phyloP scores from a whole-genome alignment of 2,888 invertebrate genomes.

The Drosophila phalerata region DNA sequence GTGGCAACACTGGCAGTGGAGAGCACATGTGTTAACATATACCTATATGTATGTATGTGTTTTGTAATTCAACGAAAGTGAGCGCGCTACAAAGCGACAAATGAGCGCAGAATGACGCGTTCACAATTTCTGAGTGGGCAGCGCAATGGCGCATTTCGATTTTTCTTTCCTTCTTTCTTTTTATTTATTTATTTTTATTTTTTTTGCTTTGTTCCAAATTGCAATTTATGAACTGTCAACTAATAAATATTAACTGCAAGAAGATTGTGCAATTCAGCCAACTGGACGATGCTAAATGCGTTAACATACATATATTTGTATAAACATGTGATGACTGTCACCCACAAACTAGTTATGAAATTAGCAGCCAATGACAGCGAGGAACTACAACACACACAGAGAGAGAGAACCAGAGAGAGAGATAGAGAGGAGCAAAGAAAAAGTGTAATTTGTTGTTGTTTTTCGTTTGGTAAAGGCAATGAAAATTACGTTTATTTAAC shows the following conservation, averaged over 20 bases:
- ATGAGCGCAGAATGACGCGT: conserved; percentile 42
- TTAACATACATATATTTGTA: not conserved
- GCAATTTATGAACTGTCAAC: conserved; percentile 23
- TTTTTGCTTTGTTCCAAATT: conserved; percentile 40
- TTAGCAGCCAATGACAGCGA: conserved; percentile 26
- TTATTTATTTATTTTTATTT: too few relatives aligned
- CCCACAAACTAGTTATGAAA: conserved; percentile 54
- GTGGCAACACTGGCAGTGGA: conserved; percentile 51
- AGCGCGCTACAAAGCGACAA: conserved; percentile 57
- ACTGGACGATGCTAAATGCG: not conserved
- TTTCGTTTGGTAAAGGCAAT: conserved; percentile 54
- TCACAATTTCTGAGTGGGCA: conserved; percentile 29
- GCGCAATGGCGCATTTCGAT: conserved; percentile 44
- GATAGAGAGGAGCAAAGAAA: conserved; percentile 43
- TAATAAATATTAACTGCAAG: conserved; percentile 6
- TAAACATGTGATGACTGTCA: conserved; percentile 40
- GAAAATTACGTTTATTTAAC: conserved; percentile 62
- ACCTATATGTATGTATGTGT: not conserved
- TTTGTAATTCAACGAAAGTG: conserved; percentile 30
- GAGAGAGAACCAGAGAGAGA: conserved; percentile 19
- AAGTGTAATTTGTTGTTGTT: conserved; percentile 42
- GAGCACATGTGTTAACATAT: conserved; percentile 26
- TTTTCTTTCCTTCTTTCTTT: conserved; percentile 16
- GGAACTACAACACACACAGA: conserved; percentile 21
- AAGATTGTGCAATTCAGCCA: conserved; percentile 4